Conservation (phyloP, 2,888 invertebrate genomes). For the Protula sp. region DNA sequence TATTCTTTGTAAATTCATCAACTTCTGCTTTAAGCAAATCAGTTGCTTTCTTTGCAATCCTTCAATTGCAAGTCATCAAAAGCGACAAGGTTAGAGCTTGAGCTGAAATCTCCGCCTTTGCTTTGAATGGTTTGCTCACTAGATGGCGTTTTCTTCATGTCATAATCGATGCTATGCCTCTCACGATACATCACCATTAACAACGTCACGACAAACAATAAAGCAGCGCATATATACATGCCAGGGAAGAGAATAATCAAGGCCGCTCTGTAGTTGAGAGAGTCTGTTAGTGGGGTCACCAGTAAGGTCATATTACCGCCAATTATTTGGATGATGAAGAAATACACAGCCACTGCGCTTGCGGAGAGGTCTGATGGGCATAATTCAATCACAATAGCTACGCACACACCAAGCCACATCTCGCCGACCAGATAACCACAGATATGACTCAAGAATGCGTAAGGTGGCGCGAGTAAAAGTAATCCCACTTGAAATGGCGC, state of each 20-base stretch:
- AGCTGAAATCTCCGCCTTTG: too few species aligned
- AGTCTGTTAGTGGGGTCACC: conserved; percentile 34
- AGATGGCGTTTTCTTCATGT: too few species aligned
- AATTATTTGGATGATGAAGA: conserved; percentile 54
- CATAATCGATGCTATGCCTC: too few species aligned
- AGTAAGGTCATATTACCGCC: conserved; percentile 53
- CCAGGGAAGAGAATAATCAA: conserved; percentile 10
- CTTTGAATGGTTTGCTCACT: too few species aligned
- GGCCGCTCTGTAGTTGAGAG: neutral
- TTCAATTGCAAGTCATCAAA: too few species aligned
- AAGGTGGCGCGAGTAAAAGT: conserved; percentile 46
- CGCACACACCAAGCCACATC: conserved; percentile 52
- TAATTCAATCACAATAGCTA: conserved; percentile 52
- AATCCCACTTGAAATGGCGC: conserved; percentile 53
- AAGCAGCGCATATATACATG: conserved; percentile 7
- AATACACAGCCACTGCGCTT: conserved; percentile 50
- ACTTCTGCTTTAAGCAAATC: too few species aligned
- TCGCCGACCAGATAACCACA: conserved; percentile 53
- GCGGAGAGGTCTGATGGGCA: conserved; percentile 46
- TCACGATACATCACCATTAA: too few species aligned
- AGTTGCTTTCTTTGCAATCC: too few species aligned
- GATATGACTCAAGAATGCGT: conserved; percentile 48
- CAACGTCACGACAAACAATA: conserved; percentile 6
- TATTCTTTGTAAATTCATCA: too few species aligned
- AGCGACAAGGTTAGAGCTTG: too few species aligned